phyloP scores from a whole-genome alignment of 2,888 invertebrate genomes.

The Glomeris marginata region DNA sequence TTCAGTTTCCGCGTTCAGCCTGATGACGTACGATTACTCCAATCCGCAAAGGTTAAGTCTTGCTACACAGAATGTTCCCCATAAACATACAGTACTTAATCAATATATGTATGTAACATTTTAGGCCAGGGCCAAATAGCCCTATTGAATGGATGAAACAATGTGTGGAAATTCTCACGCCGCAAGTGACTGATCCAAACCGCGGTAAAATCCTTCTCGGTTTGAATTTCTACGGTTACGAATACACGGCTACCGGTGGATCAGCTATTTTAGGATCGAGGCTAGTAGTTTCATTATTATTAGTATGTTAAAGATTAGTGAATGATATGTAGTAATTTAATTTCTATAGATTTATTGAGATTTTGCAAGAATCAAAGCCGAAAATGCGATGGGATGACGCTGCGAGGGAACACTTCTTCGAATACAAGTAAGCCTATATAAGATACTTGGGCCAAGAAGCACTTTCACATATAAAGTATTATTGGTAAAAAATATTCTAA shows the following conservation, averaged over 20 bases:
- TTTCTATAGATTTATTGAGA: conserved; percentile 40
- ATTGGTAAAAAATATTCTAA: too few relatives aligned
- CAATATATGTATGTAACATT: conserved; percentile 12
- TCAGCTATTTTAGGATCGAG: conserved; percentile 64
- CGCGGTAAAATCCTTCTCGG: conserved; percentile 70
- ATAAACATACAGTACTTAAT: conserved; percentile 1
- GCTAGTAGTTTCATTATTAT: conserved; percentile 33
- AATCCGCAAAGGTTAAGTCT: conserved; percentile 40
- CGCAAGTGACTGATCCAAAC: conserved; percentile 40
- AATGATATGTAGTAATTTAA: neutral
- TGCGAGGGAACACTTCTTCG: conserved; percentile 68
- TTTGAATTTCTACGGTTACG: conserved; percentile 85
- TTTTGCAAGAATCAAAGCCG: conserved; percentile 56
- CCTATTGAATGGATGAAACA: conserved; percentile 66
- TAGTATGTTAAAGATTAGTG: too few relatives aligned
- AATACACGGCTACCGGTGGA: conserved; percentile 62
- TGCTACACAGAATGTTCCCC: neutral
- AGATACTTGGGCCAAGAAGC: too few relatives aligned
- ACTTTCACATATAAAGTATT: too few relatives aligned
- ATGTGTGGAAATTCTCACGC: conserved; percentile 57
- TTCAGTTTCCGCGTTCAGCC: conserved; percentile 66
- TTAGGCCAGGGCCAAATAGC: conserved; percentile 63
- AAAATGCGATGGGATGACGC: conserved; percentile 60
- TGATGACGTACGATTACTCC: conserved; percentile 96
- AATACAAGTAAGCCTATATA: conserved; percentile 55